Evolutionary conservation across 1,140 invertebrate species (phyloP).

Genomic region (Tyrophagus putrescentiae): DNA sequence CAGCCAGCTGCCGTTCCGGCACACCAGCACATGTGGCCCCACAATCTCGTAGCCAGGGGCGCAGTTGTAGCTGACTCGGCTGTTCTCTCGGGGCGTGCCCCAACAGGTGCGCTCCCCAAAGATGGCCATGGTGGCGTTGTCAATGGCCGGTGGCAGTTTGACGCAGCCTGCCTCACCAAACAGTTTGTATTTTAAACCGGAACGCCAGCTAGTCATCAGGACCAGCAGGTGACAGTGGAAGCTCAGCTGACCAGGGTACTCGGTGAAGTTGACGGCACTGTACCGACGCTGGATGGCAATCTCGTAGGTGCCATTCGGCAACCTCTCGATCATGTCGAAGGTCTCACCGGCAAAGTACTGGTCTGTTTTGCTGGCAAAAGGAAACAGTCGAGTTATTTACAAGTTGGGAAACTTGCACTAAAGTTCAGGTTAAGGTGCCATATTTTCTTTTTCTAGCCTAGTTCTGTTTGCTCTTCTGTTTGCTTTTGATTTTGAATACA

Average conservation of each 20-base stretch:
- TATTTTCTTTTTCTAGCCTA: too few species aligned
- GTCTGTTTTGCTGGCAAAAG: constrained; percentile 5
- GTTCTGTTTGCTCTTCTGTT: too few species aligned
- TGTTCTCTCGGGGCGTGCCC: constrained; percentile 25
- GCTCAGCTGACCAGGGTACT: constrained; percentile 25
- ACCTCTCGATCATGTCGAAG: constrained; percentile 25
- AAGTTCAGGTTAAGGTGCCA: too few species aligned
- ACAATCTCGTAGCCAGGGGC: constrained; percentile 19
- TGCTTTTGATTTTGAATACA: too few species aligned
- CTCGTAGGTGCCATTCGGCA: constrained; percentile 27
- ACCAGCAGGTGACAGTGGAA: constrained; percentile 28
- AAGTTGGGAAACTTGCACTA: too few species aligned
- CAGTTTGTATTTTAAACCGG: constrained; percentile 25
- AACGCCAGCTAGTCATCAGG: constrained; percentile 28
- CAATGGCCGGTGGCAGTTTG: constrained; percentile 11
- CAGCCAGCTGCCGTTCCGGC: constrained; percentile 25
- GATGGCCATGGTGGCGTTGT: constrained; percentile 25
- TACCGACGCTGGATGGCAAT: constrained; percentile 26
- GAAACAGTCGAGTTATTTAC: too few species aligned
- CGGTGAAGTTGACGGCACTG: constrained; percentile 24
- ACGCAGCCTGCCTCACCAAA: constrained; percentile 27
- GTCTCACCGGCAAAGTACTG: constrained; percentile 25
- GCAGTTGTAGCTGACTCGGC: constrained; percentile 24
- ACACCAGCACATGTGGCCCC: constrained; percentile 22
- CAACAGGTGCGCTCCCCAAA: constrained; percentile 26